phyloP scores from a whole-genome alignment of 2,888 invertebrate genomes.

The Heliconius charithonia region DNA sequence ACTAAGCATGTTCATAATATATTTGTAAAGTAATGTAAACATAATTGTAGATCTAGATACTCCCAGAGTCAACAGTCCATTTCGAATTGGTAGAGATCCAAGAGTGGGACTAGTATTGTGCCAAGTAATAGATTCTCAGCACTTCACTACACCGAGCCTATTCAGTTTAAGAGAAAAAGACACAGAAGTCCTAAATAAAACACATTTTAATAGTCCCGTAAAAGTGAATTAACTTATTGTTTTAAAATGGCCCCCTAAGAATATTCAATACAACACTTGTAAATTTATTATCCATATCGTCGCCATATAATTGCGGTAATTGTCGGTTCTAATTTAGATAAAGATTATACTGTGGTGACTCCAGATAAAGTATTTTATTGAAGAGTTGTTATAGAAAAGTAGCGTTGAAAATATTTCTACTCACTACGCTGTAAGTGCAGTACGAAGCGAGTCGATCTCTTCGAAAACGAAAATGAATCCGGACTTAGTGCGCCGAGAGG shows the following conservation, averaged over 20 bases:
- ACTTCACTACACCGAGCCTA: slow-evolving; percentile 45
- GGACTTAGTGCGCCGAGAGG: slow-evolving; percentile 65
- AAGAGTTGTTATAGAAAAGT: slow-evolving; percentile 67
- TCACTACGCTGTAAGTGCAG: slow-evolving; percentile 62
- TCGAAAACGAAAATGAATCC: slow-evolving; percentile 58
- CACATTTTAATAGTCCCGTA: slow-evolving; percentile 58
- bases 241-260: slow-evolving; percentile 46
- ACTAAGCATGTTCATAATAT: slow-evolving; percentile 39
- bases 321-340: slow-evolving; percentile 73
- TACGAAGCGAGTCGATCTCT: slow-evolving; percentile 52
- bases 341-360: slow-evolving; percentile 68
- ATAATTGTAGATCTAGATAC: slow-evolving; percentile 22
- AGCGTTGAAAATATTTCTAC: slow-evolving; percentile 55
- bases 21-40: slow-evolving; percentile 41
- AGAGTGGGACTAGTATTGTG: slow-evolving; percentile 56
- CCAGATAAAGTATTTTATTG: slow-evolving; percentile 76
- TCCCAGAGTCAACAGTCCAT: slow-evolving; percentile 44
- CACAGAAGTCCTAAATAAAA: slow-evolving; percentile 57
- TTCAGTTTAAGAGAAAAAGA: slow-evolving; percentile 56
- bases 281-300: slow-evolving; percentile 62
- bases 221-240: slow-evolving; percentile 69
- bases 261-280: slow-evolving; percentile 54
- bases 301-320: slow-evolving; percentile 59
- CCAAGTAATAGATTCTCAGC: slow-evolving; percentile 53
- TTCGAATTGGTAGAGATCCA: slow-evolving; percentile 68